Evolutionary conservation across 2,797 vertebrate genomes (phyloP), one percentile per base, ranked within the genome.

Genomic region (Amphiprion clarkii): DNA sequence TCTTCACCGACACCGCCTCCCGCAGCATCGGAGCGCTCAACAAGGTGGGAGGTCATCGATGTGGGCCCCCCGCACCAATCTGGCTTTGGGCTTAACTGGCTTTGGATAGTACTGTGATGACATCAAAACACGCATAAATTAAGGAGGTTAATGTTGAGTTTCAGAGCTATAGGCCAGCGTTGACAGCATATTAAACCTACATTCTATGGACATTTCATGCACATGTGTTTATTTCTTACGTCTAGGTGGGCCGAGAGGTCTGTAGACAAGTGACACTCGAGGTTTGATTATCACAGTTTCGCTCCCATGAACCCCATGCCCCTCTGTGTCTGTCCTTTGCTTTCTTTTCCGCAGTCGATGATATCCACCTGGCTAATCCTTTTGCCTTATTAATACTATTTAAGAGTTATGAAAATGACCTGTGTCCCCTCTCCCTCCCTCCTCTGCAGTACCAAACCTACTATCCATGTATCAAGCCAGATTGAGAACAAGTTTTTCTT

Each of bases 21-120:
- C 96, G 97, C 90, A 98, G 97, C 95, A 98, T 98, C 85, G 97
- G 97, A 86, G 97, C 97, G 3, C 95, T 98, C 90, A 98, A 98
- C 92, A 98, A 98, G 96, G 98, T 98, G 67, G 59, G 86, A 66
- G 74, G 75, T 73, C 67, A 55, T 60, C 44, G 9, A 6, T 1
- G 27, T 49, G 42, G 17, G 61, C 33, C 49, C 40, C 66, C 36
- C 12, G 27, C 55, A 73, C 14, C 25, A 75, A 49, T 74, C 56
- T 54, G 74, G 46, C 69, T 70, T 72, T 76, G 67, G 61, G 46
- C 56, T 81, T n/a, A 25, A 44, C 71, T 31, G 76, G 23, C 53
- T 75, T 46, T 58, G 71, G 64, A 63, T 33, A 46, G 55, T n/a
- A 16, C 64, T 46, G 42, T 65, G 70, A 62, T 71, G 57, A 78